Evolutionary conservation across 2,888 invertebrate species (phyloP).

Genomic region (Zhuqinia jingwanae): DNA sequence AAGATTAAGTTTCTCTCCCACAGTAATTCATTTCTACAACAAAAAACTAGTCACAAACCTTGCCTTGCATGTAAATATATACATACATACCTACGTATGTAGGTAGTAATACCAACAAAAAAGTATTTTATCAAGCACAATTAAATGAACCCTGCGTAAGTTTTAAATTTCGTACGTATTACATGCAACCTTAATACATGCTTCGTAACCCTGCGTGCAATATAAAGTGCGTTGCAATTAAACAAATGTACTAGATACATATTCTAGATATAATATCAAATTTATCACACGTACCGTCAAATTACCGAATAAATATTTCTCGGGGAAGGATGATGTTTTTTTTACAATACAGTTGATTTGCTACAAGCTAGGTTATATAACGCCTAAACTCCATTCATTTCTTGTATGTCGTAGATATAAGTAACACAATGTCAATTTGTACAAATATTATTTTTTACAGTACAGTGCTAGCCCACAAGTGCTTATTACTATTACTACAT

Average conservation of each 20-base stretch:
- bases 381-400: background rate
- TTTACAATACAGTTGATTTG: background rate
- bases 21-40: background rate
- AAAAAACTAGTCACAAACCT: too few relatives aligned
- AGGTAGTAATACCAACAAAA: too few relatives aligned
- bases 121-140: too few relatives aligned
- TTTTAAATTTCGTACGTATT: too few relatives aligned
- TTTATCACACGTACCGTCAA: slow-evolving; percentile 33
- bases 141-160: too few relatives aligned
- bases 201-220: too few relatives aligned
- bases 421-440: slow-evolving; percentile 23
- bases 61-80: background rate
- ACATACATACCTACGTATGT: too few relatives aligned
- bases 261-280: slow-evolving; percentile 3
- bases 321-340: background rate
- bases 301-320: background rate
- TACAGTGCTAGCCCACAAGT: background rate
- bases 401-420: background rate
- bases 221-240: too few relatives aligned
- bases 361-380: background rate
- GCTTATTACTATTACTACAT: too few relatives aligned
- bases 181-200: too few relatives aligned
- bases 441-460: background rate
- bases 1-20: background rate
- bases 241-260: background rate